These are phyloP conservation scores for Rhizoglyphus robini DNA, from an alignment of 1,140 invertebrate species.

Conservation along the genomic window DNA sequence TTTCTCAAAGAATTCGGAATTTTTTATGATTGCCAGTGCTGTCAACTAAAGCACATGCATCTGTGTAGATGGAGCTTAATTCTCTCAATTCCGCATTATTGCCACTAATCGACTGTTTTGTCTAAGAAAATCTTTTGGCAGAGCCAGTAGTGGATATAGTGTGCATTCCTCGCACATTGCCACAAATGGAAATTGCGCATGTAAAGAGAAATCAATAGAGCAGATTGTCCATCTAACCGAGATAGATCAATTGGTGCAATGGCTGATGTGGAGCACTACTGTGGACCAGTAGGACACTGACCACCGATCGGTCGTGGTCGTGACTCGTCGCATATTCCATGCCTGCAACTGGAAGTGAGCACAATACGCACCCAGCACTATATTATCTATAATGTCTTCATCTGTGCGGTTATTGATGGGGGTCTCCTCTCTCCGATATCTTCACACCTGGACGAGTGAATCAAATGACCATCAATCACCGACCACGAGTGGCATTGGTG, in stretches of 20 bases:
- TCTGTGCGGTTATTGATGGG: slow-evolving; percentile 6
- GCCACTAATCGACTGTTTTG: slow-evolving; percentile 3
- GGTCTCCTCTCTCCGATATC: background rate
- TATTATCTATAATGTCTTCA: no score
- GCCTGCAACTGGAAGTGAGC: background rate
- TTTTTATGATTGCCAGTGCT: background rate
- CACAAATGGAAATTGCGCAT: background rate
- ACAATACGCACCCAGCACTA: no score
- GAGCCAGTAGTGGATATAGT: no score
- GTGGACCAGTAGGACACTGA: background rate
- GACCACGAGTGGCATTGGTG: background rate
- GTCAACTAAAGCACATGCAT: background rate
- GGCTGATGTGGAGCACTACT: no score
- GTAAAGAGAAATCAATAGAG: no score
- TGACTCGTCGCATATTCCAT: background rate
- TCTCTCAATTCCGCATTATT: slow-evolving; percentile 10
- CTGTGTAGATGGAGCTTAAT: slow-evolving; percentile 8
- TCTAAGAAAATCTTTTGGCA: no score
- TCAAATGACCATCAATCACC: background rate
- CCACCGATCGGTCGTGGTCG: background rate
- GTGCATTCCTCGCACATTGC: background rate
- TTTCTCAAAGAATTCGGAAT: background rate
- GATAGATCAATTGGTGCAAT: background rate
- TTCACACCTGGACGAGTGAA: background rate
- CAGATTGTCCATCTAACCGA: background rate